A percentile compares a stretch with the other conserved stretches of the same genome.
phyloP scores from a whole-genome alignment of 2,888 invertebrate species.

The Cataglyphis altisquamis region DNA sequence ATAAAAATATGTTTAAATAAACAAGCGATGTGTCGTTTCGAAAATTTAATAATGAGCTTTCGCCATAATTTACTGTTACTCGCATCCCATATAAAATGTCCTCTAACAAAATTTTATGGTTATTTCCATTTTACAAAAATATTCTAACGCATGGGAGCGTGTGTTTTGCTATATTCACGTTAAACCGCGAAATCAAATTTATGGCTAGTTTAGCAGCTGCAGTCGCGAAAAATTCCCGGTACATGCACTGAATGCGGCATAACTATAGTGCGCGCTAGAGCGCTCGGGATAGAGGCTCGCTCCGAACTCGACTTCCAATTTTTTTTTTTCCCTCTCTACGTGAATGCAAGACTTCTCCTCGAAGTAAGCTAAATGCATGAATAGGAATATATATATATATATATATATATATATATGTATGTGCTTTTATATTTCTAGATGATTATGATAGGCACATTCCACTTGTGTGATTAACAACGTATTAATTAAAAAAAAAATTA shows the following conservation, averaged over 20 bases:
- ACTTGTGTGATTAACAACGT: not conserved
- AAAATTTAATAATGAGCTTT: not conserved
- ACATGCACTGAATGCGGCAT: constrained; percentile 17
- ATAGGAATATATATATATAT: not conserved
- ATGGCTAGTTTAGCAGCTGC: constrained; percentile 27
- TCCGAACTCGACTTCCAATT: constrained; percentile 19
- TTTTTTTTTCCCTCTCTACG: constrained; percentile 26
- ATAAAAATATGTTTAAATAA: not conserved
- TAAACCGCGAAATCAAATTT: constrained; percentile 49
- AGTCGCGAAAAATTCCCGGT: constrained; percentile 17
- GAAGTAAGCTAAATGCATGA: constrained; percentile 11
- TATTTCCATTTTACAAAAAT: constrained; percentile 28
- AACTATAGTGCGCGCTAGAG: not conserved
- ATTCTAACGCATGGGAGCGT: not conserved
- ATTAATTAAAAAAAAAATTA: not conserved
- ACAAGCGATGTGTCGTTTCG: not conserved
- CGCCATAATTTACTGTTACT: not conserved
- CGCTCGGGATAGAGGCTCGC: not conserved
- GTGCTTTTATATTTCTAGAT: constrained; percentile 1
- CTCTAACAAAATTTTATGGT: constrained; percentile 10
- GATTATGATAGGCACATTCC: not conserved
- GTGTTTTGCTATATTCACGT: constrained; percentile 29
- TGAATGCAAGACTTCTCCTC: constrained; percentile 9
- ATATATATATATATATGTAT: not conserved
- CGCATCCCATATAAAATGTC: not conserved